Percentiles rank a stretch among this genome's conserved stretches.
These are phyloP conservation scores for Spisula solida DNA, from an alignment of 2,888 invertebrate species.

Conservation along the genomic window DNA sequence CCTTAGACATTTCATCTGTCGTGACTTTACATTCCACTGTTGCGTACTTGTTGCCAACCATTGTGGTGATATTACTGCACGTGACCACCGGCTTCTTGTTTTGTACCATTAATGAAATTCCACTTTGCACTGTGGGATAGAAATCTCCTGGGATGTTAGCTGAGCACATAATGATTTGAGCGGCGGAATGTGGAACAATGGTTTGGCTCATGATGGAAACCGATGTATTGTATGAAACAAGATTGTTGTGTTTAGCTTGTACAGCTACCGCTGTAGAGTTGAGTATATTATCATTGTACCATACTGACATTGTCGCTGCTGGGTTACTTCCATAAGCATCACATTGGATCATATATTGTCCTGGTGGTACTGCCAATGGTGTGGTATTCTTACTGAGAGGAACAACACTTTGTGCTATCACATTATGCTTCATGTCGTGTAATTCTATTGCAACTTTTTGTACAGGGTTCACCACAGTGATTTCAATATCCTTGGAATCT, in stretches of 20 bases:
- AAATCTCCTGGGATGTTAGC: slow-evolving; percentile 20
- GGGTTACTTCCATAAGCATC: slow-evolving; percentile 24
- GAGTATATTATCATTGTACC: not conserved
- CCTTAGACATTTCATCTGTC: not conserved
- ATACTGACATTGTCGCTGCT: not conserved
- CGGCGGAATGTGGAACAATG: not conserved
- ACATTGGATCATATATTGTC: slow-evolving; percentile 25
- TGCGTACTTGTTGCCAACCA: not conserved
- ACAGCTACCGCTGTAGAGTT: not conserved
- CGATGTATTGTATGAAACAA: not conserved
- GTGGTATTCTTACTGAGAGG: not conserved
- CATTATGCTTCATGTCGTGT: not conserved
- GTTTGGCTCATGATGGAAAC: not conserved
- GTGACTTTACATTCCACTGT: slow-evolving; percentile 5
- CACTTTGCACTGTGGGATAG: not conserved
- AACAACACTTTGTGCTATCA: not conserved
- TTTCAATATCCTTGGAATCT: slow-evolving; percentile 4
- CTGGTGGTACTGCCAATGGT: not conserved
- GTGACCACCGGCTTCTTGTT: not conserved
- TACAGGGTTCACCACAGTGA: slow-evolving; percentile 30
- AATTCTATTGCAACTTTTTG: slow-evolving; percentile 14
- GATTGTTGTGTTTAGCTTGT: not conserved
- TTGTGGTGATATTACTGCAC: not conserved
- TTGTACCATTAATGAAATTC: not conserved
- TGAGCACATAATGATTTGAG: slow-evolving; percentile 17